A percentile compares a stretch with the other conserved stretches of the same genome.
Evolutionary conservation across 2,797 vertebrate genomes (phyloP).

Genomic region (Rhynchonycteris naso): DNA sequence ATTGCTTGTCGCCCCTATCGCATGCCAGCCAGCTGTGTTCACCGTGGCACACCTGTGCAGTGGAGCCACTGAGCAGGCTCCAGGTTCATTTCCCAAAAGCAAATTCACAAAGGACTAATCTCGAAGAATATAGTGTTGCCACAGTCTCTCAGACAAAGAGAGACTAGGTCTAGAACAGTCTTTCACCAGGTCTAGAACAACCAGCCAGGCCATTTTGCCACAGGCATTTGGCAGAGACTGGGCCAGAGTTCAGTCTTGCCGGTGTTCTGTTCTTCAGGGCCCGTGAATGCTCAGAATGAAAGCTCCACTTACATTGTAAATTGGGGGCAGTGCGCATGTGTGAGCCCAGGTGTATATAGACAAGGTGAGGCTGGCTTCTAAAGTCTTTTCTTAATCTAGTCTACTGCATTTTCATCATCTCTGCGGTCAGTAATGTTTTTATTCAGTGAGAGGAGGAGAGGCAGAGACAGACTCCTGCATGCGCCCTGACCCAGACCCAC

Average conservation of each 20-base stretch:
- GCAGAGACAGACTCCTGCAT: too few relatives aligned
- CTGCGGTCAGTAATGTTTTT: too few relatives aligned
- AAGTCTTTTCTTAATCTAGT: background rate
- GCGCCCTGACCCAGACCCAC: too few relatives aligned
- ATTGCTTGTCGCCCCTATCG: background rate
- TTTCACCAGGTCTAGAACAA: background rate
- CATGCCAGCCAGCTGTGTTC: background rate
- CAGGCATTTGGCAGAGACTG: background rate
- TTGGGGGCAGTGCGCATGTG: background rate
- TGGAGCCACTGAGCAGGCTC: background rate
- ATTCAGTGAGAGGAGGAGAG: too few relatives aligned
- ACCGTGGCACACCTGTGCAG: background rate
- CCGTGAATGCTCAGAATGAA: conserved; percentile 15
- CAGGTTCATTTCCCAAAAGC: background rate
- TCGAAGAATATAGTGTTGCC: background rate
- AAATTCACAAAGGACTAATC: background rate
- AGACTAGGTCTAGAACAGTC: too few relatives aligned
- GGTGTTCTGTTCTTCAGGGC: background rate
- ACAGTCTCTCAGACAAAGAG: background rate
- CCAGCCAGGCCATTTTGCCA: background rate
- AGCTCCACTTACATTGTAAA: background rate
- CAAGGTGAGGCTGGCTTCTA: background rate
- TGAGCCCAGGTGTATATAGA: background rate
- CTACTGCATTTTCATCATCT: background rate
- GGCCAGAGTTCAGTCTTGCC: background rate